A percentile compares a stretch with the other conserved stretches of the same genome.
phyloP scores from a whole-genome alignment of 2,113 vertebrate genomes.

The Sorex fumeus region DNA sequence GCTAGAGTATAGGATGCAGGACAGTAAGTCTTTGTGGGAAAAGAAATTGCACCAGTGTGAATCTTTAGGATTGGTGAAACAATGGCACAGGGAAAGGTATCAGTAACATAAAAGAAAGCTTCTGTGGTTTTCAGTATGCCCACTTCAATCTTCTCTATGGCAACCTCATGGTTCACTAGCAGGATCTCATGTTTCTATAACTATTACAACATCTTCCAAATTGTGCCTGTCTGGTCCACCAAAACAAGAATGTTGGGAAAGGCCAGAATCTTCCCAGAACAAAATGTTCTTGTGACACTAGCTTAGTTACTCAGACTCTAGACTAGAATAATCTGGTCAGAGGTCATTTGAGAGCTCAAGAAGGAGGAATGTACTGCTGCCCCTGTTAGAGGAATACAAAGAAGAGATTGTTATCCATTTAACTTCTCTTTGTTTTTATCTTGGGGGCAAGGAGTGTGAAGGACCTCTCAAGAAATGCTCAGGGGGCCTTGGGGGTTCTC shows the following conservation, averaged over 20 bases:
- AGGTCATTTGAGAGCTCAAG: conserved; percentile 52
- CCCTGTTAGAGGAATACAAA: conserved; percentile 42
- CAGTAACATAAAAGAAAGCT: background rate
- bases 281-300: conserved; percentile 8
- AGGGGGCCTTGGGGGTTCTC: too few species aligned
- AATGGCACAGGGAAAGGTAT: background rate
- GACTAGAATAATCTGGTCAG: conserved; percentile 55
- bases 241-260: conserved; percentile 48
- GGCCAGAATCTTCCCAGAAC: conserved; percentile 43
- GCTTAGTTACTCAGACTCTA: conserved; percentile 2
- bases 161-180: background rate
- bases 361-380: conserved; percentile 56
- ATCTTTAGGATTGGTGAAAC: background rate
- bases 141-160: background rate
- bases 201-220: background rate
- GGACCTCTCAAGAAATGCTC: too few species aligned
- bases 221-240: background rate
- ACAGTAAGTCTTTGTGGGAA: background rate
- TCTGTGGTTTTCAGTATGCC: background rate
- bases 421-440: background rate
- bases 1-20: background rate
- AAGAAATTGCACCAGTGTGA: background rate
- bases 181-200: conserved; percentile 8
- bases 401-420: conserved; percentile 11
- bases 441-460: too few species aligned